Base-by-base conservation (phyloP, 2,888 invertebrate genomes). In the Melieria omissa region DNA sequence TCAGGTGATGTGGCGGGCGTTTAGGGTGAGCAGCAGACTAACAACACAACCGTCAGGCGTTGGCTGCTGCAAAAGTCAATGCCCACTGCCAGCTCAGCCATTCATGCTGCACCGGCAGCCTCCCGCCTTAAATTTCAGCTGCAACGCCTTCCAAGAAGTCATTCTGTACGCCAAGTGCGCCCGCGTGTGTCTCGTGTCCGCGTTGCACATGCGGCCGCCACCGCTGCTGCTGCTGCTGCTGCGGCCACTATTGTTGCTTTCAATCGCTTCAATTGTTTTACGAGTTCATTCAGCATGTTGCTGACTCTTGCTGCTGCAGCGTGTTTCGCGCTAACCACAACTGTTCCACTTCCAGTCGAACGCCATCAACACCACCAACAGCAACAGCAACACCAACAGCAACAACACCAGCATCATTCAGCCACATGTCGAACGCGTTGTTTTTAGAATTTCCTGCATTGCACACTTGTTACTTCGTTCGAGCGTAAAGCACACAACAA, bases 401-500 rank as follows among this genome's bases (percentile, higher is more conserved):
- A 14, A n/a, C 8, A 8, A 49, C 12, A 49, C 49, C 12, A 8
- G 49, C 12, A 49, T n/a, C n/a, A 52, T 52, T 6, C n/a, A n/a
- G 14, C 52, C 52, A 52, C 52, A 52, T 52, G 52, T 52, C 52
- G 52, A 52, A 52, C 14, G 52, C 66, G 63, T 52, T 60, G 42
- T 55, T 80, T 78, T 77, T 70, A 77, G 78, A 80, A 80, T 78
- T 82, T 79, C 73, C 77, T 77, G 75, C 75, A 68, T 72, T 76
- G 78, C 74, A 77, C 77, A 77, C 78, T 83, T 83, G 83, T 81
- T 81, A 78, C 75, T 77, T 76, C 80, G 79, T 77, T 79, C 74
- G 76, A 80, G 83, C 82, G 80, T 80, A 80, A 81, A 82, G 79
- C 79, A 80, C 78, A 80, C 79, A 82, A 80, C 79, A 75, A 78